Base-by-base conservation (phyloP, 2,113 vertebrate species). In the Xenopus borealis region DNA sequence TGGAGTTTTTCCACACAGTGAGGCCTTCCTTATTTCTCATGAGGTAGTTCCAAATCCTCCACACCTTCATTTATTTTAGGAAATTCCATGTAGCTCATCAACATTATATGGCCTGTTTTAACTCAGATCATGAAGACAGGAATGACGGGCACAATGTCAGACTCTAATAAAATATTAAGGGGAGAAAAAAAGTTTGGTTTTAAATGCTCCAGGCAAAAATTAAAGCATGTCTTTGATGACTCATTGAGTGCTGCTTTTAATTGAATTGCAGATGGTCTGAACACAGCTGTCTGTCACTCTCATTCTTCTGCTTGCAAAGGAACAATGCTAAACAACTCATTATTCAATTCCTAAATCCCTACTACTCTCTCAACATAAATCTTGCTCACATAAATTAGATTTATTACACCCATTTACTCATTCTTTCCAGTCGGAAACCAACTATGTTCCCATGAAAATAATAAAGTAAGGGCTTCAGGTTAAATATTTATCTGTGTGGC, bases 371-470 rank as follows among this genome's bases (percentile, higher is more conserved):
- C 16, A 33, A 47, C 62, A 78, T 46, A 71, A 72, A 64, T 20
- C 33, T 1, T 5, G 2, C 3, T 58, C 69, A 11, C 40, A 59
- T 58, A 27, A 18, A 18, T 50, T 58, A 62, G 27, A n/a, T 19
- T 79, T 61, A 69, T 69, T 71, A 75, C 8, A 72, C 59, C 66
- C 20, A 59, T 46, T 45, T 17, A 33, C 68, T 67, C 64, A 81
- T 66, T 66, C 67, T 69, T 79, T 80, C 19, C 66, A 79, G 68
- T 11, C 55, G 12, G 65, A 62, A 68, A 69, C 57, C 62, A 57
- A 62, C 53, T 14, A 10, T 57, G 16, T 12, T 75, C n/a, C 19
- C 17, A 53, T 46, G 50, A 76, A 69, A 55, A 23, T 63, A 55
- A 69, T 50, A 30, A 46, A 55, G 46, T 16, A 45, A 33, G n/a